Percentiles rank a stretch among this genome's conserved stretches.
Evolutionary conservation across 1,140 invertebrate species (phyloP).

Genomic region (Polypedilum vanderplanki): DNA sequence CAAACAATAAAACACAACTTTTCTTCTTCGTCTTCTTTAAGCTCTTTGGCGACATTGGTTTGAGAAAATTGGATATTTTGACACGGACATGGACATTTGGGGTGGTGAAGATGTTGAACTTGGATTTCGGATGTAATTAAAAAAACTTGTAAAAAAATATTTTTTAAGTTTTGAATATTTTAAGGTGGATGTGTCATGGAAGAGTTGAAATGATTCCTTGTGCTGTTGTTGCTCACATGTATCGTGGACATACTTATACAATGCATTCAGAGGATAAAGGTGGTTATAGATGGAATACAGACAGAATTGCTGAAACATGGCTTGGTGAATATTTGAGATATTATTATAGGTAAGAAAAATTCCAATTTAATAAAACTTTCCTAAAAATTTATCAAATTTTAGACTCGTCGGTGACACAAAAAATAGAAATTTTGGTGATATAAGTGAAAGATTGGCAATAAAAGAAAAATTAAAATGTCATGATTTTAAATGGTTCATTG

Average conservation of each 20-base stretch:
- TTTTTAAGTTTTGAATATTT: background rate
- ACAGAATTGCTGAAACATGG: background rate
- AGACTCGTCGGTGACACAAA: background rate
- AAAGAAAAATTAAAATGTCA: background rate
- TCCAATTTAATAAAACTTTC: no score
- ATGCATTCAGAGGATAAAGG: background rate
- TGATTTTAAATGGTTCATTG: background rate
- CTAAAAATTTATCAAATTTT: no score
- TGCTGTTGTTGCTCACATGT: background rate
- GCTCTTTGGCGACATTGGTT: no score
- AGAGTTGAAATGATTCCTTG: background rate
- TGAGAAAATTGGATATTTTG: no score
- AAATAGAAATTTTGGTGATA: background rate
- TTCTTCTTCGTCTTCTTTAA: background rate
- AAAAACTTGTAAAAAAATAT: no score
- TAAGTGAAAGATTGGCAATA: background rate
- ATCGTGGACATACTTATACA: background rate
- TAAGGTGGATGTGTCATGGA: background rate
- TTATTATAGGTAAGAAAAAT: background rate
- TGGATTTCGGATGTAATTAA: background rate
- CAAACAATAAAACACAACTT: no score
- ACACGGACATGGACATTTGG: background rate
- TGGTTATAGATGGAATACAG: background rate
- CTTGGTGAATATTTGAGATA: background rate
- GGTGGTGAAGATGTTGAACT: background rate